Base-by-base conservation (phyloP, 2,113 vertebrate genomes). In the Apeltes quadracus region DNA sequence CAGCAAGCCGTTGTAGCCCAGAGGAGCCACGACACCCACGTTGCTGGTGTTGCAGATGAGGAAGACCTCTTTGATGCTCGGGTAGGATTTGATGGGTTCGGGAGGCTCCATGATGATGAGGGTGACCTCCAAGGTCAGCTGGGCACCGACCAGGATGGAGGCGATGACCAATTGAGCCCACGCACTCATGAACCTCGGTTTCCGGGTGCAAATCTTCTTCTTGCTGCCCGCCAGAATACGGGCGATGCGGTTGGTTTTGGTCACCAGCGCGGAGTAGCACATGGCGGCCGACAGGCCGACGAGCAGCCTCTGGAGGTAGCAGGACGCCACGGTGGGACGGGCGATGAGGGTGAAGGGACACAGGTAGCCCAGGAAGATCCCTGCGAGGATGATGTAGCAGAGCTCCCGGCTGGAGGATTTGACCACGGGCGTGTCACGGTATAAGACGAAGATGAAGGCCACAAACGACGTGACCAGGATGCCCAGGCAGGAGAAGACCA, bases 11-110 rank as follows among this genome's bases (percentile, higher is more conserved):
- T 99, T 98, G 92, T 98, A 99, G 82, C 97, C 98, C 74, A 99
- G 89, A 0, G 98, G 97, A 1, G 97, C 97, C 48, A 99, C 97
- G 3, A 99, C 94, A 0, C 96, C 97, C 48, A 98, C 71, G 83
- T 97, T 98, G 92, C 97, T 98, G 90, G 97, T 98, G 91, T 98
- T 99, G 90, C 98, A 99, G 91, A 98, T 98, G 41, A 99, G 95
- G 89, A 95, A 98, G 85, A 99, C 98, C 75, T 98, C 98, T 79
- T 95, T 93, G 75, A 98, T 97, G 91, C 96, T 99, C 4, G 97
- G 97, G 85, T 99, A 98, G 78, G 96, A 97, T 48, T 97, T 95
- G 61, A 99, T 85, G 23, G 97, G 97, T 87, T 96, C 95, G 0
- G 97, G 97, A 3, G 96, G 98, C 81, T 99, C 97, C 93, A 99